These are phyloP conservation scores for Sialis lutaria DNA, from an alignment of 2,888 invertebrate species.

Conservation along the genomic window DNA sequence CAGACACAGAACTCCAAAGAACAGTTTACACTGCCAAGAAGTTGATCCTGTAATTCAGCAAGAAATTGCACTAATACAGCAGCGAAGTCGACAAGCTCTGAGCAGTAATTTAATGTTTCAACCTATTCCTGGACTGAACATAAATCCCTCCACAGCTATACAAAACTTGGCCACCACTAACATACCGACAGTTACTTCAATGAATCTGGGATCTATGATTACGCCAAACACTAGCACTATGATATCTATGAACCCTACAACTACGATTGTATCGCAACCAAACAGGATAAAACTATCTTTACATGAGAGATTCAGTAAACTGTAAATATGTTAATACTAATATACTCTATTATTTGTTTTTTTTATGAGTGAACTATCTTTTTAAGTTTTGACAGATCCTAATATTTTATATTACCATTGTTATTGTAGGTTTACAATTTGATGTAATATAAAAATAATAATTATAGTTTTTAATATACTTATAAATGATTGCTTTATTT, in stretches of 20 bases:
- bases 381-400: neutral
- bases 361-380: too few species aligned
- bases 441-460: neutral
- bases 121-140: neutral
- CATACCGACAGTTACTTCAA: neutral
- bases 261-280: neutral
- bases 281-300: neutral
- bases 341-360: too few species aligned
- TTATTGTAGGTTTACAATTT: neutral
- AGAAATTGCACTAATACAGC: conserved; percentile 5
- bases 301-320: conserved; percentile 1
- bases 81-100: neutral
- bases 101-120: neutral
- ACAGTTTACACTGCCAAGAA: neutral
- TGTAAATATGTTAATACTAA: neutral
- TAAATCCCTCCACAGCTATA: neutral
- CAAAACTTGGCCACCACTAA: neutral
- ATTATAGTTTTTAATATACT: too few species aligned
- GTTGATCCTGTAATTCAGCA: conserved; percentile 2
- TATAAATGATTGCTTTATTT: too few species aligned
- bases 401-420: neutral
- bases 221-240: neutral
- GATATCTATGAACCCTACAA: neutral
- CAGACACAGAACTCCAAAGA: too few species aligned
- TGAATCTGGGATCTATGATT: neutral